Evolutionary conservation across 1,140 invertebrate genomes (phyloP).

Genomic region (Gonatopus flavifemur): DNA sequence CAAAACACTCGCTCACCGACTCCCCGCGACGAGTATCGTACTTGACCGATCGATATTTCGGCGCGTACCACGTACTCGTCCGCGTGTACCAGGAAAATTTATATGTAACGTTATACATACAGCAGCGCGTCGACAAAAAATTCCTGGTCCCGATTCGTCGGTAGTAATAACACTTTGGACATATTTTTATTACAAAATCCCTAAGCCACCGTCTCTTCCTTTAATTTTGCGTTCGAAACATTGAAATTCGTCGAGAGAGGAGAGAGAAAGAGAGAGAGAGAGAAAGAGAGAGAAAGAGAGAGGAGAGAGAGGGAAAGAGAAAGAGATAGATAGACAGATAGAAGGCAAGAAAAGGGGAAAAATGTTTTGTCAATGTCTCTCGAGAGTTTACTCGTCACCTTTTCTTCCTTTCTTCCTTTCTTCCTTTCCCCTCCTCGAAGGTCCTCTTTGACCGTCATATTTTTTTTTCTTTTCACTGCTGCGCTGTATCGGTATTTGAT

Average conservation of each 20-base stretch:
- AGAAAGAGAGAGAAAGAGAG: slow-evolving; percentile 4
- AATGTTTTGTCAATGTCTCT: too few relatives aligned
- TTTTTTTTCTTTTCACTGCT: slow-evolving; percentile 37
- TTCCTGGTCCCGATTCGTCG: too few relatives aligned
- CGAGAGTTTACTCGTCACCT: slow-evolving; percentile 21
- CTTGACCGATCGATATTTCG: slow-evolving; percentile 26
- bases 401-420: slow-evolving; percentile 2
- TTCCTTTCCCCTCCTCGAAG: background rate
- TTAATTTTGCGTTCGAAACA: too few relatives aligned
- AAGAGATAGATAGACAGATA: slow-evolving; percentile 12
- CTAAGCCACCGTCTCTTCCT: too few relatives aligned
- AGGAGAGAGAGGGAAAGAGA: slow-evolving; percentile 13
- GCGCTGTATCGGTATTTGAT: too few relatives aligned
- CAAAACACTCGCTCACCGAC: slow-evolving; percentile 18
- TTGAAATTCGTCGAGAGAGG: too few relatives aligned
- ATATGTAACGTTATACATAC: too few relatives aligned
- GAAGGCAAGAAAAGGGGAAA: too few relatives aligned
- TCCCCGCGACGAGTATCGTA: slow-evolving; percentile 16
- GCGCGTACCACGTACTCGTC: slow-evolving; percentile 19
- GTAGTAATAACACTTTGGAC: too few relatives aligned
- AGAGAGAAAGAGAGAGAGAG: slow-evolving; percentile 6
- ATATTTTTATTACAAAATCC: too few relatives aligned
- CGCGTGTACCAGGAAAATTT: too few relatives aligned
- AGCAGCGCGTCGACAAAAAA: too few relatives aligned
- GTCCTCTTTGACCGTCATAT: slow-evolving; percentile 18